These are phyloP conservation scores for Chironomus riparius DNA, from an alignment of 2,888 invertebrate genomes.

Conservation along the genomic window DNA sequence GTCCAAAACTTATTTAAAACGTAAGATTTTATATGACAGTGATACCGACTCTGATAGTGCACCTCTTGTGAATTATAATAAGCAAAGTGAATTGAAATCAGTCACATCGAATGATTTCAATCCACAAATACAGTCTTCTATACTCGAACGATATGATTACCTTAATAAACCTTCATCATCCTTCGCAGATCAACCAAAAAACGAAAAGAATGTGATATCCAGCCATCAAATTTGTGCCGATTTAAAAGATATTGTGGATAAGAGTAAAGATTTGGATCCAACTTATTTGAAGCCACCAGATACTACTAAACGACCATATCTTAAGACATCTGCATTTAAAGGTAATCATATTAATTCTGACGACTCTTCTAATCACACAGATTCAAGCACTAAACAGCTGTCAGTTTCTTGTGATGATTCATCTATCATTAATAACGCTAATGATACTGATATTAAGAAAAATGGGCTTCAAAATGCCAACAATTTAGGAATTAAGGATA, in stretches of 20 bases:
- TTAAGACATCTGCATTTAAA: constrained; percentile 4
- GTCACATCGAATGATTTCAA: not conserved
- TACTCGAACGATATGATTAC: not conserved
- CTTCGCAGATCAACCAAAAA: not conserved
- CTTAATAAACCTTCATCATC: not conserved
- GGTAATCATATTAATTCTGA: constrained; percentile 5
- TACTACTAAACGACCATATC: not conserved
- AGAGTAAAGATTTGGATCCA: not conserved
- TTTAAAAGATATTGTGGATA: not conserved
- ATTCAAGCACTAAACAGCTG: not conserved
- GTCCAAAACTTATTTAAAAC: too few relatives aligned
- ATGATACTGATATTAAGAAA: not conserved
- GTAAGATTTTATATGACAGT: not conserved
- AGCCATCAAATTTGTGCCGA: not conserved
- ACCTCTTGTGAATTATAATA: not conserved
- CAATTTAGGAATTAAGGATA: not conserved
- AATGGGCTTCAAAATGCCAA: not conserved
- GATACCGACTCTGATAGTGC: not conserved
- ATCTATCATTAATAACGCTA: too few relatives aligned
- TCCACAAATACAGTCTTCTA: not conserved
- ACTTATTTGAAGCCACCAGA: not conserved
- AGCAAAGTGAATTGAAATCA: not conserved
- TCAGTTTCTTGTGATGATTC: not conserved
- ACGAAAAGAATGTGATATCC: not conserved
- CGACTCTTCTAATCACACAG: not conserved